A percentile compares a stretch with the other conserved stretches of the same genome.
Conservation (phyloP, 2,888 invertebrate genomes). For the Oscheius sp. region DNA sequence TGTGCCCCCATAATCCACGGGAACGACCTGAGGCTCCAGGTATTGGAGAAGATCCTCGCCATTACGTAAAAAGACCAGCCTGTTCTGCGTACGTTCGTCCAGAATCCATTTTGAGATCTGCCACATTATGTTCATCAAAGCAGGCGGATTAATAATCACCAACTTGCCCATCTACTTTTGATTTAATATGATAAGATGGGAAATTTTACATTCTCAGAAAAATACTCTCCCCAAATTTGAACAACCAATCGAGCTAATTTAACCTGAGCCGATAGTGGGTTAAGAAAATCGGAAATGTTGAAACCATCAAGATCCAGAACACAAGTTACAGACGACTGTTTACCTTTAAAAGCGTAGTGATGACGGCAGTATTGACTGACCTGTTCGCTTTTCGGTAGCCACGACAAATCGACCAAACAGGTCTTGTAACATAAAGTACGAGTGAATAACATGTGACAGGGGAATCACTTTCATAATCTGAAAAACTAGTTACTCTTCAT, state of each 20-base stretch:
- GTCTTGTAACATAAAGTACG: constrained; percentile 64
- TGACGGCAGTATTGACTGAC: constrained; percentile 27
- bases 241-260: constrained; percentile 65
- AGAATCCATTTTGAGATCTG: constrained; percentile 51
- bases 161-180: constrained; percentile 57
- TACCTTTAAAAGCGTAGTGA: constrained; percentile 32
- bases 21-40: constrained; percentile 55
- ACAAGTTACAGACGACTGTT: constrained; percentile 59
- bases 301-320: constrained; percentile 62
- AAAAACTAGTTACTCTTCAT: not conserved
- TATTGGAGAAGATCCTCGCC: constrained; percentile 56
- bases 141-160: constrained; percentile 63
- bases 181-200: not conserved
- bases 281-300: constrained; percentile 62
- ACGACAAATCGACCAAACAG: constrained; percentile 61
- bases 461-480: constrained; percentile 64
- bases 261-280: constrained; percentile 59
- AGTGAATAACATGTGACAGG: constrained; percentile 61
- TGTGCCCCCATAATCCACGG: constrained; percentile 59
- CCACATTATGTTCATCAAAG: constrained; percentile 65
- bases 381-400: constrained; percentile 59
- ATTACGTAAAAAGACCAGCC: constrained; percentile 55
- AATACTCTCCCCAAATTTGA: constrained; percentile 65
- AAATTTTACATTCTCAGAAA: constrained; percentile 61
- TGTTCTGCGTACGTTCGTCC: constrained; percentile 57